These are phyloP conservation scores for Thereva unica DNA, from an alignment of 2,888 invertebrate genomes.

Conservation along the genomic window DNA sequence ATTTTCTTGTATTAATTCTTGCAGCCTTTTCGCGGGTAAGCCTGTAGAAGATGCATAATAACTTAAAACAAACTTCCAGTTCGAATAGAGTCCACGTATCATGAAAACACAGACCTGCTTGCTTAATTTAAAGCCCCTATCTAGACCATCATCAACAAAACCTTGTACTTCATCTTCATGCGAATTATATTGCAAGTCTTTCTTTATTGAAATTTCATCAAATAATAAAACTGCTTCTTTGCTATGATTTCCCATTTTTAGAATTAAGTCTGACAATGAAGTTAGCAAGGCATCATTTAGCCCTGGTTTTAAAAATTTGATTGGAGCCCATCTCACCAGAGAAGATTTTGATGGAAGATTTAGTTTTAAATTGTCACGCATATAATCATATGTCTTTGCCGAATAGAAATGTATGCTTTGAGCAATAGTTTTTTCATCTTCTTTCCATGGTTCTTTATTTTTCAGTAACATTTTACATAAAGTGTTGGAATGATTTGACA, in stretches of 20 bases:
- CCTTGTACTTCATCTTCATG: constrained; percentile 29
- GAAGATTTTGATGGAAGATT: constrained; percentile 33
- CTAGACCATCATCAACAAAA: constrained; percentile 26
- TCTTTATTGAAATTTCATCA: constrained; percentile 33
- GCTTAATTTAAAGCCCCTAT: constrained; percentile 15
- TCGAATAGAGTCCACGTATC: constrained; percentile 14
- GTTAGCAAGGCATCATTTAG: constrained; percentile 12
- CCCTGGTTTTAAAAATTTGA: constrained; percentile 27
- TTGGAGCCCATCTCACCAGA: constrained; percentile 28
- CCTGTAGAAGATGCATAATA: constrained; percentile 4
- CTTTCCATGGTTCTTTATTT: constrained; percentile 7
- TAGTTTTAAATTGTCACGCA: constrained; percentile 19
- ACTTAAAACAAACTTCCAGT: constrained; percentile 28
- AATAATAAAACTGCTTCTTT: constrained; percentile 32
- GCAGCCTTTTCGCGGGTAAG: background rate
- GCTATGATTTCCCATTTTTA: constrained; percentile 17
- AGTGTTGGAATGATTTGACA: constrained; percentile 7
- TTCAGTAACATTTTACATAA: constrained; percentile 10
- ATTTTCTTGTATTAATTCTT: constrained; percentile 8
- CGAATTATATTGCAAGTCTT: constrained; percentile 31
- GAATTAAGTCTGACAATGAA: constrained; percentile 11
- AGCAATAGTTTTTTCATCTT: constrained; percentile 15
- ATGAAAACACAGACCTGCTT: constrained; percentile 21
- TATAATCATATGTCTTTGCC: constrained; percentile 20
- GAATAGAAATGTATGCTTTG: constrained; percentile 31